Evolutionary conservation across 1,140 invertebrate genomes (phyloP).

Genomic region (Anadara kagoshimensis): DNA sequence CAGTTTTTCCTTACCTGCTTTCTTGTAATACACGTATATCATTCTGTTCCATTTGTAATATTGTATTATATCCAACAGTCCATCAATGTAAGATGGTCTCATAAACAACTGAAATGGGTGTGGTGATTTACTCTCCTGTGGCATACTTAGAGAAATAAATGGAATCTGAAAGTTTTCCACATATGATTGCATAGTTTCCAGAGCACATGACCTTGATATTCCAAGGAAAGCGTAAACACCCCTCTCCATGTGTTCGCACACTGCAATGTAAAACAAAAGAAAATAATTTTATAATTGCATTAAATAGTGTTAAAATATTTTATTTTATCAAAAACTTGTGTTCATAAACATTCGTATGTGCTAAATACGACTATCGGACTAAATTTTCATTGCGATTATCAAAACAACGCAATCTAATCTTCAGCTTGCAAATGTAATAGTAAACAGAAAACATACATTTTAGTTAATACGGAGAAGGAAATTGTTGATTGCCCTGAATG

Average conservation of each 20-base stretch:
- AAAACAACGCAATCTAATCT: too few relatives aligned
- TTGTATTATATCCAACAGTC: slow-evolving; percentile 92
- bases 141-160: slow-evolving; percentile 81
- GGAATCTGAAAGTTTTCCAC: slow-evolving; percentile 95
- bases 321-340: too few relatives aligned
- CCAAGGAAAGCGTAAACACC: slow-evolving; percentile 93
- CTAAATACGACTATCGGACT: too few relatives aligned
- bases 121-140: slow-evolving; percentile 51
- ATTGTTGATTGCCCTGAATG: too few relatives aligned
- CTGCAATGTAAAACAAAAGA: slow-evolving; percentile 79
- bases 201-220: slow-evolving; percentile 91
- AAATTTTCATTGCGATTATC: too few relatives aligned
- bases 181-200: slow-evolving; percentile 95
- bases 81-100: slow-evolving; percentile 93
- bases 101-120: slow-evolving; percentile 72
- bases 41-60: slow-evolving; percentile 94
- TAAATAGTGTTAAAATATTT: too few relatives aligned
- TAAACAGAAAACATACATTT: too few relatives aligned
- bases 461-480: too few relatives aligned
- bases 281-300: too few relatives aligned
- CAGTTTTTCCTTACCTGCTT: slow-evolving; percentile 84
- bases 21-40: slow-evolving; percentile 95
- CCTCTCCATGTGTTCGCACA: slow-evolving; percentile 92
- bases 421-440: too few relatives aligned
- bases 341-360: too few relatives aligned